Evolutionary conservation across 2,113 vertebrate species (phyloP).

Genomic region (Alligator sinensis): DNA sequence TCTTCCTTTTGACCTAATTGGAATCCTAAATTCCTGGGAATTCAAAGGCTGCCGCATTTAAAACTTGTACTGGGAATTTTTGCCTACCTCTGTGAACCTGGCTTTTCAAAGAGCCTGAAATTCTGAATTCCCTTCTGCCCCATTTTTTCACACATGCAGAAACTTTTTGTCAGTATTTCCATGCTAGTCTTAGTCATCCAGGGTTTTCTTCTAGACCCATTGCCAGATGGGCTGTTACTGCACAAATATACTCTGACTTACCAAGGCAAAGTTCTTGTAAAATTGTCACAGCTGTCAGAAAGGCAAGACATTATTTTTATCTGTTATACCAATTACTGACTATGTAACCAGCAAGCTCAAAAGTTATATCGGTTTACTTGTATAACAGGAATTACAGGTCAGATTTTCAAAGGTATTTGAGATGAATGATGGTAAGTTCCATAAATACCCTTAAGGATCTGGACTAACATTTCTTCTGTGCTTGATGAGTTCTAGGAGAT

Average conservation of each 20-base stretch:
- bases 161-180: background rate
- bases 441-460: background rate
- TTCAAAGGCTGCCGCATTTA: background rate
- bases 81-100: background rate
- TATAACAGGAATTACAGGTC: background rate
- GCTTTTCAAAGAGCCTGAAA: background rate
- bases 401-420: background rate
- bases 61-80: background rate
- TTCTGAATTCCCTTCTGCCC: background rate
- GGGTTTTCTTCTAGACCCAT: background rate
- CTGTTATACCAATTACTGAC: background rate
- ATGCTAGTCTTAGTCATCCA: background rate
- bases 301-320: background rate
- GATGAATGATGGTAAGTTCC: background rate
- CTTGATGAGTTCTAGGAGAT: background rate
- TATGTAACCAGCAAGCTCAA: background rate
- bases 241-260: background rate
- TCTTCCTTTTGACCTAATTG: background rate
- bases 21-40: background rate
- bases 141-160: background rate
- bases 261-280: background rate
- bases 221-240: background rate
- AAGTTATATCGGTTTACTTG: background rate
- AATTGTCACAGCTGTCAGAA: background rate
- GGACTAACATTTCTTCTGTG: background rate